Evolutionary conservation across 2,888 invertebrate species (phyloP).

Genomic region (Adelognathus sp.): DNA sequence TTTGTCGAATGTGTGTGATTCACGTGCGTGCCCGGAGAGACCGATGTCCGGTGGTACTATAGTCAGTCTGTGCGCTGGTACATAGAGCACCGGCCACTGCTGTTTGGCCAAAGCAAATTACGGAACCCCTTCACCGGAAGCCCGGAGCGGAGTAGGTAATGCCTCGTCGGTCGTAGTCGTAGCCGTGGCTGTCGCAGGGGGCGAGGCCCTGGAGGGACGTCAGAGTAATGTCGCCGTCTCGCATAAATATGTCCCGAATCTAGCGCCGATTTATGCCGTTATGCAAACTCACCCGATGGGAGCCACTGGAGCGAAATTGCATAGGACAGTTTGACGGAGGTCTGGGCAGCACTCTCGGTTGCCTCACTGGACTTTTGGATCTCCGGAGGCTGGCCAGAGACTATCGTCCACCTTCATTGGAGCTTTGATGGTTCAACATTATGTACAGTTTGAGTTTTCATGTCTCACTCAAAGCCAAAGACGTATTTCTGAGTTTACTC

Average conservation of each 20-base stretch:
- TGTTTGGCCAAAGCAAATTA: conserved; percentile 61
- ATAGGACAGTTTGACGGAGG: conserved; percentile 58
- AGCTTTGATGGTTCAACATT: conserved; percentile 26
- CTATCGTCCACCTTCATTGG: conserved; percentile 44
- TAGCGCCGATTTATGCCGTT: conserved; percentile 65
- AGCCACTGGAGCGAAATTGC: conserved; percentile 56
- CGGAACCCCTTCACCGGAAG: conserved; percentile 58
- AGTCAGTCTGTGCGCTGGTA: neutral
- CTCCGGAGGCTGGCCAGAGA: conserved; percentile 46
- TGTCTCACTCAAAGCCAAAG: neutral
- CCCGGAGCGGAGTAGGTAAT: conserved; percentile 54
- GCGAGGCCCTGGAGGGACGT: conserved; percentile 54
- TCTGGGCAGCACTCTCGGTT: conserved; percentile 48
- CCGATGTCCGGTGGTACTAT: conserved; percentile 36
- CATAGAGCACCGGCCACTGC: conserved; percentile 32
- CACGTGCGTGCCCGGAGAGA: conserved; percentile 41
- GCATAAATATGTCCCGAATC: conserved; percentile 67
- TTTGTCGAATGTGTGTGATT: conserved; percentile 50
- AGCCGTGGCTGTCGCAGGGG: conserved; percentile 23
- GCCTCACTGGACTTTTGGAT: conserved; percentile 7
- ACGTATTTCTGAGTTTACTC: too few relatives aligned
- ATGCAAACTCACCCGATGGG: conserved; percentile 63
- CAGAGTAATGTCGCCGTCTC: conserved; percentile 63
- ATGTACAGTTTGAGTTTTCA: neutral
- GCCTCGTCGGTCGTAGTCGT: conserved; percentile 46